Evolutionary conservation across 92 coral and sea anemone species (phyloP), one percentile per base, ranked within the genome.

Genomic region (Siderastrea radians): DNA sequence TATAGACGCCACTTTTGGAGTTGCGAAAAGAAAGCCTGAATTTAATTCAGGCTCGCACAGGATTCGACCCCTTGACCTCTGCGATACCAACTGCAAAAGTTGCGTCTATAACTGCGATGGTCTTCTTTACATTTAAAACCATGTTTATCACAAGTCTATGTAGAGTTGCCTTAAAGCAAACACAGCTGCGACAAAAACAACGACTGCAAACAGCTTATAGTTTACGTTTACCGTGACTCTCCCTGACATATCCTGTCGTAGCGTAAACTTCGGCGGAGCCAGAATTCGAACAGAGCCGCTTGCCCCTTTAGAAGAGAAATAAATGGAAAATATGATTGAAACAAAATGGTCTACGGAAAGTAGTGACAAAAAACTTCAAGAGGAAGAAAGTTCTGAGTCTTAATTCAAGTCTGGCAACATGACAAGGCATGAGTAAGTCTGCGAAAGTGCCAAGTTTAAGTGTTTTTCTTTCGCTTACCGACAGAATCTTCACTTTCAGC

Each of bases 241-340:
- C 2, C 93, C 97, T 19, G 96, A 77, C 94, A 88, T 87, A 61
- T 91, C 95, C 72, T 96, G 96, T 44, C 99, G 97, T 67, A 98
- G 91, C n/a, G 91, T 94, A 81, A 98, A 98, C 80, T 98, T 98
- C 78, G 99, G 99, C 7, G 98, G 98, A 59, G 99, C 99, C 17
- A 98, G 94, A 52, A 97, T 84, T 50, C 70, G 61, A 19, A 77
- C 77, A 45, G 89, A 53, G 2, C 76, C 75, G 14, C 52, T 19
- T 13, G 59, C 77, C 12, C 83, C 89, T 85, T 49, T 6, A 17
- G 15, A 54, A 2, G 3, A 10, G 46, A 67, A 38, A 53, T 10
- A 13, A 7, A 11, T 9, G 13, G 57, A 77, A 51, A 67, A 6
- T 1, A 10, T 16, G 47, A 46, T 5, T 44, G 17, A 47, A 48